Evolutionary conservation across 2,888 invertebrate species (phyloP), one percentile per base, ranked within the genome.

Genomic region (Mythimna impura): DNA sequence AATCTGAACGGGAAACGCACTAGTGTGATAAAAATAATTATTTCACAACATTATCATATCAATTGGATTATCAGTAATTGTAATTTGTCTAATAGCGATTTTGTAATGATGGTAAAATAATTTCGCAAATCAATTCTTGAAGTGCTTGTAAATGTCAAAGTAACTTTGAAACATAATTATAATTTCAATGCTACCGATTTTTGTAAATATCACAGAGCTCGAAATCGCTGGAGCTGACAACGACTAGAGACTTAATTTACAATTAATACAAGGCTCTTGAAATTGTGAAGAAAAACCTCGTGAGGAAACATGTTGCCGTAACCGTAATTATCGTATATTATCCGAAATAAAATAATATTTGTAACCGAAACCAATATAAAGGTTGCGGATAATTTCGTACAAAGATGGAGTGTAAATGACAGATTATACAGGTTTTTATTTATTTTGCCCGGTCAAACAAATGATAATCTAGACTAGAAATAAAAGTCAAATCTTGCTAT

Each of bases 101-200:
- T 52, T 25, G 17, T 50, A 47, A 79, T 54, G 5, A 25, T 20
- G 25, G 17, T 57, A 22, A 4, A 58, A 65, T 55, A 22, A 52
- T 69, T 78, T 40, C 17, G 30, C 34, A 69, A 71, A 61, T 55
- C 9, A 10, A 66, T 60, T 68, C 25, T 3, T 52, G 36, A 22
- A 71, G 22, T 25, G 30, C 0, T 20, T 17, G n/a, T 17, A 63
- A 79, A 74, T 73, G 76, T 77, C 61, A 80, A 81, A 63, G 70
- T 73, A 63, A 30, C n/a, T 52, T 54, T 47, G 62, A 20, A 66
- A 55, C 40, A 55, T 62, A 81, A 66, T 77, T 58, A 73, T 63
- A 64, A 47, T 71, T 71, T 69, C 71, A 81, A 81, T 78, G 81
- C 66, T 81, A 81, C 65, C 47, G 66, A 14, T 71, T 10, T 68